These are phyloP conservation scores for Tenthredo distinguenda DNA, from an alignment of 2,888 invertebrate genomes.

Conservation along the genomic window DNA sequence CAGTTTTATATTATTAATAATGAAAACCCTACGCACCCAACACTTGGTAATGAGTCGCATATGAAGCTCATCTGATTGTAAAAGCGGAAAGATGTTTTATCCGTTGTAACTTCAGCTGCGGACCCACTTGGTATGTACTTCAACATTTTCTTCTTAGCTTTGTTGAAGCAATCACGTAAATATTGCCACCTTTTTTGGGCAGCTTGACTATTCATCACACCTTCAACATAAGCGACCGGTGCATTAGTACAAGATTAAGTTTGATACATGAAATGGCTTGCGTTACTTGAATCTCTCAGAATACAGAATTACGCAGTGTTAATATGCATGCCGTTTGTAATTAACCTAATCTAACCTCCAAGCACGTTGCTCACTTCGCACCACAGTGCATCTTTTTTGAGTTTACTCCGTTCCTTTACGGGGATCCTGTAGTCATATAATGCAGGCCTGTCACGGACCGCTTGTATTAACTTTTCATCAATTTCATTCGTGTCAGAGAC, in stretches of 20 bases:
- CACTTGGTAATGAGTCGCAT: conserved; percentile 18
- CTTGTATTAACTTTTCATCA: conserved; percentile 11
- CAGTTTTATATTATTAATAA: conserved; percentile 12
- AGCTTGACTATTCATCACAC: neutral
- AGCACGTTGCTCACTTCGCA: conserved; percentile 4
- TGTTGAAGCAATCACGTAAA: conserved; percentile 20
- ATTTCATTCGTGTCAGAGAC: neutral
- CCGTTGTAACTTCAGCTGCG: conserved; percentile 7
- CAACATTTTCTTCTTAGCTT: conserved; percentile 3
- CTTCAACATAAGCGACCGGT: conserved; percentile 5
- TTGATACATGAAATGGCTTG: conserved; percentile 4
- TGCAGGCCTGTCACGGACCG: conserved; percentile 1
- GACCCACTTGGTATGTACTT: conserved; percentile 24
- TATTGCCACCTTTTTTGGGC: conserved; percentile 10
- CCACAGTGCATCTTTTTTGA: conserved; percentile 21
- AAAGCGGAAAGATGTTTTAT: conserved; percentile 16
- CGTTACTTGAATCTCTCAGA: conserved; percentile 8
- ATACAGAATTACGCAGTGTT: conserved; percentile 17
- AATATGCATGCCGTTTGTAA: neutral
- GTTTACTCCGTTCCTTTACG: conserved; percentile 7
- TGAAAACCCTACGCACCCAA: conserved; percentile 14
- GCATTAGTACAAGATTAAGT: conserved; percentile 3
- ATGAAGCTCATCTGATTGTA: conserved; percentile 6
- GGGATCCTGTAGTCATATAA: neutral
- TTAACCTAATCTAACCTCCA: conserved; percentile 2